Evolutionary conservation across 2,113 vertebrate species (phyloP).

Genomic region (Takifugu flavidus): DNA sequence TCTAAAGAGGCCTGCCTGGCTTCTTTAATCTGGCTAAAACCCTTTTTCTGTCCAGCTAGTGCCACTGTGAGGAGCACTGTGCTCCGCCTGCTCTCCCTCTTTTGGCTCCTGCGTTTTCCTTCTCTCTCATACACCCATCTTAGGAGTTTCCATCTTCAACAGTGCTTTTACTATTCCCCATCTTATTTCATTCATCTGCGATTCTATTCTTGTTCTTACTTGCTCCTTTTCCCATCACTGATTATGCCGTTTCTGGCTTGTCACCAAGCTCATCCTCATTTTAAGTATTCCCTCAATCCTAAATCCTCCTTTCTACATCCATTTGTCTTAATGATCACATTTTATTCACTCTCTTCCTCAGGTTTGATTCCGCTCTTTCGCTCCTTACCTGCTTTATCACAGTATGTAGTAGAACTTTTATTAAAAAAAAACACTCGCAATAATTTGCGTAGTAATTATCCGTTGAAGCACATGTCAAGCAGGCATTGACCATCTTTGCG

Average conservation of each 20-base stretch:
- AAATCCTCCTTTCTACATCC: constrained; percentile 9
- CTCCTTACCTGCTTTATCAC: not conserved
- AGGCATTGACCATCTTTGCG: too few species aligned
- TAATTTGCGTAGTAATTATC: too few species aligned
- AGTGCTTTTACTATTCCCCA: constrained; percentile 24
- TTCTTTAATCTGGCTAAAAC: constrained; percentile 89
- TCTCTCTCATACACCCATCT: constrained; percentile 21
- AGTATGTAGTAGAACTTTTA: too few species aligned
- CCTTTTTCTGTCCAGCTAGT: constrained; percentile 63
- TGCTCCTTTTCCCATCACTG: constrained; percentile 15
- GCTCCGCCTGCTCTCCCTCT: constrained; percentile 26
- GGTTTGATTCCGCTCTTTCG: not conserved
- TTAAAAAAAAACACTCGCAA: too few species aligned
- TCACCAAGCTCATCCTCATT: constrained; percentile 35
- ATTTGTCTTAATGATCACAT: constrained; percentile 16
- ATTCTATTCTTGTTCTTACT: constrained; percentile 24
- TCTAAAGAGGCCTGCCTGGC: constrained; percentile 83
- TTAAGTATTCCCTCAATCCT: constrained; percentile 41
- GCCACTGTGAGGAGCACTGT: constrained; percentile 33
- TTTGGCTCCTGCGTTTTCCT: constrained; percentile 1
- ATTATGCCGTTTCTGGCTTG: constrained; percentile 34
- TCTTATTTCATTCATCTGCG: constrained; percentile 34
- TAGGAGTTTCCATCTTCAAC: constrained; percentile 29
- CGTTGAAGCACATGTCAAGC: too few species aligned
- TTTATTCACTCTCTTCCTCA: constrained; percentile 15